Percentiles rank a stretch among this genome's conserved stretches.
These are phyloP conservation scores for Electrona antarctica DNA, from an alignment of 2,113 vertebrate species.

Conservation along the genomic window DNA sequence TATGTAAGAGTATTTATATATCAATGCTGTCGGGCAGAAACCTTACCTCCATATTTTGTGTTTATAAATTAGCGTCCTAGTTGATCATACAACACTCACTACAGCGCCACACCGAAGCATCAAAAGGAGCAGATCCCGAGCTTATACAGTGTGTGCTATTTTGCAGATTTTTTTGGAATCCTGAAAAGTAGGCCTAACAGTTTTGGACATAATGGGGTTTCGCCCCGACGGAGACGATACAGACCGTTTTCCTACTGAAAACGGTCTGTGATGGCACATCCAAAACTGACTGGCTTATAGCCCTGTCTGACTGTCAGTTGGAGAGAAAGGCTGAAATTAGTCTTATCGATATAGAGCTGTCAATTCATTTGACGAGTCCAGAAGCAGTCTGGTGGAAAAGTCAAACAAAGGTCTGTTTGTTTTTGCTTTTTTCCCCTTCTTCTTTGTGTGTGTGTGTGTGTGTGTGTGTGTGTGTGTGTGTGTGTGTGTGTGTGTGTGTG, in stretches of 20 bases:
- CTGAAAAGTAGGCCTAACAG: background rate
- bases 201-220: background rate
- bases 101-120: too few relatives aligned
- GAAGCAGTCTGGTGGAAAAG: conserved; percentile 14
- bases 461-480: conserved; percentile 14
- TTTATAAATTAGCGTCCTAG: too few relatives aligned
- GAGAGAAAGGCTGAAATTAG: conserved; percentile 9
- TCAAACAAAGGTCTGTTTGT: background rate
- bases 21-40: too few relatives aligned
- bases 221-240: background rate
- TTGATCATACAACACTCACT: too few relatives aligned
- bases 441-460: conserved; percentile 20
- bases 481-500: background rate
- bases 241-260: background rate
- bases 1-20: too few relatives aligned
- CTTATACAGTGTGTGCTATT: too few relatives aligned
- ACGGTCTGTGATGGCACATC: background rate
- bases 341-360: conserved; percentile 21
- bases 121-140: too few relatives aligned
- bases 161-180: too few relatives aligned
- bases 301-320: background rate
- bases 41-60: too few relatives aligned
- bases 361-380: conserved; percentile 6
- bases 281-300: background rate
- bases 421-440: conserved; percentile 3